These are phyloP conservation scores for Vanessa atalanta DNA, from an alignment of 1,140 invertebrate species.

Conservation along the genomic window DNA sequence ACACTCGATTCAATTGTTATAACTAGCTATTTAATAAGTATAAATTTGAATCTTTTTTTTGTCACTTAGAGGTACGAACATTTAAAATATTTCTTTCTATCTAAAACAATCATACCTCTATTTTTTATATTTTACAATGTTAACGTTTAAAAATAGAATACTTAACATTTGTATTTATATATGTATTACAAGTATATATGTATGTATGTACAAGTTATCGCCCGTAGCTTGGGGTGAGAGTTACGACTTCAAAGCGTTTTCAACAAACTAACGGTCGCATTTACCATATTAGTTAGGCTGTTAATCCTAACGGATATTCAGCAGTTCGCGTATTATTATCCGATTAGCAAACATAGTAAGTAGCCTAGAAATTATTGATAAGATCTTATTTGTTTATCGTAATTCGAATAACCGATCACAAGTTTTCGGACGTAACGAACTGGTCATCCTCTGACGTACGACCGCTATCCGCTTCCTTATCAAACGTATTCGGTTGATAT, in stretches of 20 bases:
- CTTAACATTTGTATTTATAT: no score
- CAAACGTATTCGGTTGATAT: constrained; percentile 47
- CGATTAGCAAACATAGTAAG: background rate
- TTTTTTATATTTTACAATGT: no score
- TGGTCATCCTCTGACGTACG: constrained; percentile 47
- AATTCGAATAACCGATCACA: constrained; percentile 32
- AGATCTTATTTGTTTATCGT: constrained; percentile 19
- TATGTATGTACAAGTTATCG: no score
- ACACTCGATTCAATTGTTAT: background rate
- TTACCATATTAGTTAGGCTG: no score
- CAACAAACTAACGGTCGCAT: no score
- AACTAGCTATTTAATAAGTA: background rate
- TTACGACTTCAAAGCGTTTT: no score
- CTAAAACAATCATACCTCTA: no score
- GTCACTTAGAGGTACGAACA: no score
- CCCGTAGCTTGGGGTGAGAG: no score
- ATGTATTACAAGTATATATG: no score
- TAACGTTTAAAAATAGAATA: no score
- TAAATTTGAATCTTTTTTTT: background rate
- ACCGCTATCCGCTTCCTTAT: constrained; percentile 51
- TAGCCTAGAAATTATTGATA: background rate
- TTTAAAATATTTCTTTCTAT: no score
- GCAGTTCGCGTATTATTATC: background rate
- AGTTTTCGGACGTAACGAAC: constrained; percentile 26
- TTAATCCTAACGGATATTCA: background rate